Conservation (phyloP, 2,797 vertebrate species). For the Ctenochaetus hawaiiensis region DNA sequence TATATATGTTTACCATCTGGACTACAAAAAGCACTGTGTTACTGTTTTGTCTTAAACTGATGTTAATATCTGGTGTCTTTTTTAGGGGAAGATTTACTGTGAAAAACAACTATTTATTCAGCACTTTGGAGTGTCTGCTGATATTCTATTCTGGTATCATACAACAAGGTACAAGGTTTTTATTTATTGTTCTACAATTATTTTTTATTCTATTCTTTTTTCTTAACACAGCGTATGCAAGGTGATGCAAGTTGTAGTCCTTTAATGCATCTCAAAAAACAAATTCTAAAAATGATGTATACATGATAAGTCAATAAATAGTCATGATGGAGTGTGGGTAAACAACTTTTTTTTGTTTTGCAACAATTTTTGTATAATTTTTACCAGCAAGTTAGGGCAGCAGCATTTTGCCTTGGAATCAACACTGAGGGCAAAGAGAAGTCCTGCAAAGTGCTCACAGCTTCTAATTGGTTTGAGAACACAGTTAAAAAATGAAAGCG, state of each 20-base stretch:
- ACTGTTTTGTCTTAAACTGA: neutral
- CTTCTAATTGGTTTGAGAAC: neutral
- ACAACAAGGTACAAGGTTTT: neutral
- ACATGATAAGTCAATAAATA: too few species aligned
- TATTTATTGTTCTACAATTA: too few species aligned
- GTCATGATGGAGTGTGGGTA: too few species aligned
- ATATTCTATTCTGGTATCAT: neutral
- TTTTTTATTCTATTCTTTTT: too few species aligned
- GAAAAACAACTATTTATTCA: neutral
- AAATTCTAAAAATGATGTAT: too few species aligned
- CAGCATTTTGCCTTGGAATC: neutral
- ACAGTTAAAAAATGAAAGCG: neutral
- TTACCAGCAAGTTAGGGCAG: neutral
- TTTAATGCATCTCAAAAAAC: too few species aligned
- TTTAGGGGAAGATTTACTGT: neutral
- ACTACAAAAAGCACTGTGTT: neutral
- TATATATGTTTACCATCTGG: neutral
- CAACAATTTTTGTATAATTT: neutral
- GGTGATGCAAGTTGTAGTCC: too few species aligned
- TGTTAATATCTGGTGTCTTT: neutral
- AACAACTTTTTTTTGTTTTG: too few species aligned
- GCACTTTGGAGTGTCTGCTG: neutral
- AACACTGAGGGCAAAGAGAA: neutral
- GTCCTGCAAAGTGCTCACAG: neutral
- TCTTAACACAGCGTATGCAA: too few species aligned